Evolutionary conservation across 2,888 invertebrate species (phyloP), one percentile per base, ranked within the genome.

Genomic region (Spisula solida): DNA sequence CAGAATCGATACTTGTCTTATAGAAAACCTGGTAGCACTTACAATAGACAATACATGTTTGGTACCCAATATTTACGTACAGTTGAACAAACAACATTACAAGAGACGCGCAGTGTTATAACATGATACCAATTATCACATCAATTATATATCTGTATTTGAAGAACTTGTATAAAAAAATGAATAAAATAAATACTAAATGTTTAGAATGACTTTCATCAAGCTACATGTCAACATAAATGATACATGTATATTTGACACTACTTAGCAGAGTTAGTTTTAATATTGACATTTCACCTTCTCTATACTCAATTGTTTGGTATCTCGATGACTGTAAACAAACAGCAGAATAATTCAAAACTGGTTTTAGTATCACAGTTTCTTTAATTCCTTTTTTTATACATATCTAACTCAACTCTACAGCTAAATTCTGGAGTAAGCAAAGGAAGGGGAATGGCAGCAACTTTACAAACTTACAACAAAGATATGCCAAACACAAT

Each of bases 61-160:
- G 41, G 41, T 41, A 5, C 41, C 60, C 10, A 12, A 25, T 25
- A 66, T 75, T 75, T 31, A 31, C 75, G 25, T 34, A 31, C 6
- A n/a, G n/a, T n/a, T n/a, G n/a, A 34, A 75, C 75, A 75, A 31
- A 75, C 75, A 75, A 75, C 31, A 31, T 34, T 16, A 18, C 16
- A 14, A 29, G 16, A 5, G n/a, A 2, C 75, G 31, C 25, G 14
- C 34, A 31, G 70, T 34, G 16, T 4, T 34, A 34, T 31, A 34
- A 75, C 31, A 70, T 70, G 29, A 70, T 70, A 70, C 70, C 70
- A 70, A 31, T 70, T 70, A 31, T 8, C 31, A n/a, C n/a, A 60
- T 60, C 60, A 60, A 60, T 60, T 60, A 60, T 60, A 60, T 60
- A 1, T n/a, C 20, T 60, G 60, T 60, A n/a, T 60, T 60, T 25